phyloP scores from a whole-genome alignment of 2,888 invertebrate genomes.

The Aspidiotus destructor region DNA sequence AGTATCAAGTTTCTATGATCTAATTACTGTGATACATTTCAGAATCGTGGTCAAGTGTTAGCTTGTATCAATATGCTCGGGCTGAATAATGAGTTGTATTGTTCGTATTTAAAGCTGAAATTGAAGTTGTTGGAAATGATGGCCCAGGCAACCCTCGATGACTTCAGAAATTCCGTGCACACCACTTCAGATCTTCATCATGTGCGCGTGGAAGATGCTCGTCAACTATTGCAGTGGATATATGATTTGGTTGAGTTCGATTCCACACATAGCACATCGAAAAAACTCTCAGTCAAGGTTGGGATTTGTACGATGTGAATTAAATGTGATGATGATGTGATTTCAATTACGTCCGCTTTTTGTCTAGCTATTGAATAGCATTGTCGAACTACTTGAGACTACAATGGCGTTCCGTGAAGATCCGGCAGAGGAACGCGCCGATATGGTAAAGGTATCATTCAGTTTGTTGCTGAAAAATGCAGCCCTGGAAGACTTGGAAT shows the following conservation, averaged over 20 bases:
- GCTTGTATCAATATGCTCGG: constrained; percentile 51
- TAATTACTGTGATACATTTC: constrained; percentile 17
- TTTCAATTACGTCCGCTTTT: background rate
- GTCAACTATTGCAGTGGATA: constrained; percentile 49
- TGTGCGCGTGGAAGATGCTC: constrained; percentile 48
- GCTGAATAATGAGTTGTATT: constrained; percentile 49
- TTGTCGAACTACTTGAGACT: constrained; percentile 48
- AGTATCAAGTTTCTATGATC: background rate
- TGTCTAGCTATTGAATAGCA: constrained; percentile 47
- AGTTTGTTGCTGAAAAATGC: constrained; percentile 45
- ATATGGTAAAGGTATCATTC: constrained; percentile 49
- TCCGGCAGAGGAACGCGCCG: constrained; percentile 47
- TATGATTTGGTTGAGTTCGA: constrained; percentile 51
- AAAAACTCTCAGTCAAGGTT: constrained; percentile 46
- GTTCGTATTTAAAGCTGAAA: constrained; percentile 49
- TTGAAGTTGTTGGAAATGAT: constrained; percentile 51
- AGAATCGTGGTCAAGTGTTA: constrained; percentile 52
- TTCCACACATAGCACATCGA: constrained; percentile 46
- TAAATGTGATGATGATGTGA: background rate
- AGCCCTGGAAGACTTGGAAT: constrained; percentile 45
- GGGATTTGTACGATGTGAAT: background rate
- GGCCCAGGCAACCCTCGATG: constrained; percentile 50
- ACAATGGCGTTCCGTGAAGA: constrained; percentile 50
- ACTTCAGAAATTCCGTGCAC: constrained; percentile 47
- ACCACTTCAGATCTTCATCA: constrained; percentile 30